Evolutionary conservation across 2,113 vertebrate species (phyloP).

Genomic region (Nettapus auritus): DNA sequence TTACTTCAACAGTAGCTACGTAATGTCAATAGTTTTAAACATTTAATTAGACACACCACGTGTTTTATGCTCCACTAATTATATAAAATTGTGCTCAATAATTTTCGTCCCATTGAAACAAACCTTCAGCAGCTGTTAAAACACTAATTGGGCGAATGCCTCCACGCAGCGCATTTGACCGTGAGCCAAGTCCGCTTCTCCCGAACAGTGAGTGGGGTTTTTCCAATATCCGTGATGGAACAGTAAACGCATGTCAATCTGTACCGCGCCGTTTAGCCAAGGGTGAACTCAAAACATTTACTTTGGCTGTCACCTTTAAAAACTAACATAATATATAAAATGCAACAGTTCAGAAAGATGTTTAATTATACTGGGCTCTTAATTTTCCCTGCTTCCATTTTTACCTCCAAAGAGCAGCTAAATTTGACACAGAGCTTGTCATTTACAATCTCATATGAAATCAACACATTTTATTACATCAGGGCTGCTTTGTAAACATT

Average conservation of each 20-base stretch:
- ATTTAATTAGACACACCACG: conserved; percentile 72
- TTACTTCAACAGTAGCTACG: conserved; percentile 74
- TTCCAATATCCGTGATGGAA: conserved; percentile 59
- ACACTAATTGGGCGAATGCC: conserved; percentile 71
- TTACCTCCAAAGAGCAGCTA: conserved; percentile 5
- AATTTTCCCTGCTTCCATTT: conserved; percentile 27
- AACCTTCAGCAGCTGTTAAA: conserved; percentile 75
- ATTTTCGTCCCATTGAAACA: conserved; percentile 70
- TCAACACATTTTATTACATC: background rate
- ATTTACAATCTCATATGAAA: conserved; percentile 37
- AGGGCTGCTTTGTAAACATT: background rate
- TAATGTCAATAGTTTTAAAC: conserved; percentile 74
- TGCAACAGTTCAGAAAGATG: conserved; percentile 17
- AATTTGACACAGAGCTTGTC: background rate
- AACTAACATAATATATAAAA: conserved; percentile 47
- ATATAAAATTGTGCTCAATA: conserved; percentile 70
- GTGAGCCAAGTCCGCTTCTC: conserved; percentile 4
- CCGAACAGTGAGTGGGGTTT: background rate
- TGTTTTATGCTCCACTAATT: conserved; percentile 79
- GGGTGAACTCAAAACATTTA: conserved; percentile 36
- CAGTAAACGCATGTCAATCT: conserved; percentile 26
- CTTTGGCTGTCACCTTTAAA: conserved; percentile 52
- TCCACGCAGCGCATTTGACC: conserved; percentile 35
- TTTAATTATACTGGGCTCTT: conserved; percentile 26
- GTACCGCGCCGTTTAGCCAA: background rate